Percentiles rank a stretch among this genome's conserved stretches.
phyloP scores from a whole-genome alignment of 30 jellyfish, hydroid and myxozoan genomes.

The Aurelia coerulea region DNA sequence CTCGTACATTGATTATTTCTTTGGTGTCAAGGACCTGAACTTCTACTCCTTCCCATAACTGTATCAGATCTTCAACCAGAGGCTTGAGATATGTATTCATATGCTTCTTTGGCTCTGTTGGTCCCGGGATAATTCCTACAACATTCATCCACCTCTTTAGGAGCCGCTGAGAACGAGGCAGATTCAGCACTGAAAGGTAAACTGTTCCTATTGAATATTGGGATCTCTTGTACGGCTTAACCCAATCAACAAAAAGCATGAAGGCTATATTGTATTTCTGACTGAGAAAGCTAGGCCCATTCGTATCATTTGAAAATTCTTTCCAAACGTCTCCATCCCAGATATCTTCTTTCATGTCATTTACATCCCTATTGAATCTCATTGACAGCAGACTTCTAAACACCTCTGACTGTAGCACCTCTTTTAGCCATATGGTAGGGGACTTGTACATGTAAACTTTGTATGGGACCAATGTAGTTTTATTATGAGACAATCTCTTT shows the following conservation, averaged over 20 bases:
- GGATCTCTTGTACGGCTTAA: neutral
- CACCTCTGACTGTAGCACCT: too few relatives aligned
- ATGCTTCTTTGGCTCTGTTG: neutral
- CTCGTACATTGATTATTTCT: neutral
- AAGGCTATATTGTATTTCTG: slow-evolving; percentile 1
- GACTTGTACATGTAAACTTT: too few relatives aligned
- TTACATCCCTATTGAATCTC: too few relatives aligned
- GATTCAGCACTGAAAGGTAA: neutral
- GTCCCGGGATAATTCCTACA: slow-evolving; percentile 11
- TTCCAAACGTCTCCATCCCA: too few relatives aligned
- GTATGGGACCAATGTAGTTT: too few relatives aligned
- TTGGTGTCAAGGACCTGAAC: neutral
- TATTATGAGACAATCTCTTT: too few relatives aligned
- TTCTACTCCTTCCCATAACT: neutral
- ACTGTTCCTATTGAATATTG: slow-evolving; percentile 2
- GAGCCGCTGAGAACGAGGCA: neutral
- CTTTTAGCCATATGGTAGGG: neutral
- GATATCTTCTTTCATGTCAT: too few relatives aligned
- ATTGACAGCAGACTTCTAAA: too few relatives aligned
- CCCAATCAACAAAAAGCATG: slow-evolving; percentile 10
- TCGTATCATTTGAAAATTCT: too few relatives aligned
- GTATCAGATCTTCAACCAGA: slow-evolving; percentile 3
- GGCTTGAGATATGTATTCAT: neutral
- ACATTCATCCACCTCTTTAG: slow-evolving; percentile 9
- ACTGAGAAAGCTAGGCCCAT: neutral